Evolutionary conservation across 1,140 invertebrate species (phyloP), one percentile per base, ranked within the genome.

Genomic region (Neotoxoptera formosana): DNA sequence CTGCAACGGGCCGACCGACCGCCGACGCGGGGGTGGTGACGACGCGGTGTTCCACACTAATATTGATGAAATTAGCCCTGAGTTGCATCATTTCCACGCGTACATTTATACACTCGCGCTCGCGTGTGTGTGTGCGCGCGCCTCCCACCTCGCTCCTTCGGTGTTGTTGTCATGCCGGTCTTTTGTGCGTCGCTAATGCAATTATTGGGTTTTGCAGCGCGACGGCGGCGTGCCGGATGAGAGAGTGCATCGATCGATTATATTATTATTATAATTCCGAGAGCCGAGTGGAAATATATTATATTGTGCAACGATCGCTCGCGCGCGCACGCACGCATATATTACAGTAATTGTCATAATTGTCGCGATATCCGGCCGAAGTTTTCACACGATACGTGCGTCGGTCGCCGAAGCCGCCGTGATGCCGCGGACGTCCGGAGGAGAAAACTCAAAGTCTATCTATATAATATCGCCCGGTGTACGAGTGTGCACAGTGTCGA

Each of bases 21-120:
- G n/a, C n/a, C n/a, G n/a, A n/a, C n/a, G n/a, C n/a, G n/a, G n/a
- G n/a, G 30, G 60, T 30, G 60, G 60, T n/a, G 60, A 9, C 30
- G 30, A 67, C 60, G 60, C n/a, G 60, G 60, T 76, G 30, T n/a
- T n/a, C 30, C 30, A 76, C 60, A 76, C 60, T 51, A 51, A 90
- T 90, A 90, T 90, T 90, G 88, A 90, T 90, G 89, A 90, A 90
- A 90, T 90, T 67, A 90, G 53, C 53, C 89, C 60, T 34, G 25
- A 88, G 45, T 88, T 48, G 47, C 47, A 21, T 88, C 87, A 30
- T 30, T 30, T 51, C n/a, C 6, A 14, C 84, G 45, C 30, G 41
- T 9, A 67, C 60, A 87, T 48, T 87, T 47, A 30, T 47, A 87
- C 81, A 41, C 34, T 9, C 83, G 36, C 83, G 11, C 36, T 0